Base-by-base conservation (phyloP, 2,888 invertebrate genomes). In the Ceramica pisi region DNA sequence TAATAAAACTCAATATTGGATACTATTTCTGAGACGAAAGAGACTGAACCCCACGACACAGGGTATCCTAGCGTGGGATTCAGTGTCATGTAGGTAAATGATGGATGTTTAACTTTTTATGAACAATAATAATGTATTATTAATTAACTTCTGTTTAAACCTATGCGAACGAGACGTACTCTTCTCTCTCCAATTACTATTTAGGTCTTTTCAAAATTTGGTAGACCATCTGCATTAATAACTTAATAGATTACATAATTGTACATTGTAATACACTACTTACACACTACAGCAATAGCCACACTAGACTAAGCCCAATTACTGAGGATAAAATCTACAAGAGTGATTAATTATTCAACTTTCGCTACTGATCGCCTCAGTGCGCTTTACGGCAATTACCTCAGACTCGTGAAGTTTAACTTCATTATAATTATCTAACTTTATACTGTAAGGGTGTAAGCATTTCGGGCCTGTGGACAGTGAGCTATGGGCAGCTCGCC, bases 291-390 rank as follows among this genome's bases (percentile, higher is more conserved):
- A 23, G 21, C 57, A 44, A 38, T 12, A 50, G 31, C 21, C 23
- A 19, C 44, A 75, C 38, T 64, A 75, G 53, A 63, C 50, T 77
- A 19, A 63, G 26, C 19, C 60, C 48, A 78, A 78, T 78, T 81
- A 78, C 10, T 31, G 19, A 50, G 23, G 82, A 82, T 78, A 65
- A 78, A 53, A 78, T 78, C 79, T 78, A 78, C 64, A 82, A 82
- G 60, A 82, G 38, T 66, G 62, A 78, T 78, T 78, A 72, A 83
- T 82, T 78, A 79, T 73, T 72, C 61, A 55, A 78, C 83, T 78
- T 78, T 78, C 83, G 55, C 80, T 48, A 16, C 55, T 79, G 59
- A 63, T 63, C 62, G 83, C 65, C 46, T 79, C 55, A 63, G 80
- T 82, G 78, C 73, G 23, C 65, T 72, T 79, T 48, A 82, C 62